Evolutionary conservation across 1,140 invertebrate genomes (phyloP), one percentile per base, ranked within the genome.

Genomic region (Zaprionus taronus): DNA sequence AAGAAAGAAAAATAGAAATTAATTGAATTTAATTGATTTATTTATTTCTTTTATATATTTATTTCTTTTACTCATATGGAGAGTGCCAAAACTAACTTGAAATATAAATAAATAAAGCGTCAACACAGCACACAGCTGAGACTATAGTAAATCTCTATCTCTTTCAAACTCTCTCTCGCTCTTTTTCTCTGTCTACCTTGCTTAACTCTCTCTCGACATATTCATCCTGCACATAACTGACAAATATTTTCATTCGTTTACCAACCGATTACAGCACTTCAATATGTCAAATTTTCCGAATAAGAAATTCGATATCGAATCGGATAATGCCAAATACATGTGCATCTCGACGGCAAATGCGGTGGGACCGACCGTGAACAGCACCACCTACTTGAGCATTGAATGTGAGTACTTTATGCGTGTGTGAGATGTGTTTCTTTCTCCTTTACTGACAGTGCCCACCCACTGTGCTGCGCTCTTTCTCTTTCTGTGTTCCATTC

Each of bases 201-300:
- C 38, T 41, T n/a, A n/a, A 17, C 41, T 9, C n/a, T 9, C n/a
- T 12, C 34, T 60, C 56, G 31, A 41, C 53, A 26, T 41, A 61
- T 41, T 61, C 56, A 67, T 67, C 60, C 58, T 17, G 0, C 60
- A 34, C 51, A 26, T 66, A 34, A 55, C 56, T 78, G 71, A 80
- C 65, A 80, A 56, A 67, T 66, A 68, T 63, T 51, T 28, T 41
- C 11, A 41, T 53, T 24, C 26, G 20, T 17, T 56, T 60, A 31
- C 34, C 57, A 77, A 79, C 28, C 61, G 47, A 51, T 83, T 71
- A 58, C 62, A 93, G 91, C 91, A 93, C 82, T 93, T 93, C 56
- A 98, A 98, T 93, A 95, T 98, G 94, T 94, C 95, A 2, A 95
- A 95, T 41, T 98, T 97, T 97, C 95, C 97, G 1, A 95, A 95